These are phyloP conservation scores for Dolomedes plantarius DNA, from an alignment of 2,888 invertebrate genomes.

Conservation along the genomic window DNA sequence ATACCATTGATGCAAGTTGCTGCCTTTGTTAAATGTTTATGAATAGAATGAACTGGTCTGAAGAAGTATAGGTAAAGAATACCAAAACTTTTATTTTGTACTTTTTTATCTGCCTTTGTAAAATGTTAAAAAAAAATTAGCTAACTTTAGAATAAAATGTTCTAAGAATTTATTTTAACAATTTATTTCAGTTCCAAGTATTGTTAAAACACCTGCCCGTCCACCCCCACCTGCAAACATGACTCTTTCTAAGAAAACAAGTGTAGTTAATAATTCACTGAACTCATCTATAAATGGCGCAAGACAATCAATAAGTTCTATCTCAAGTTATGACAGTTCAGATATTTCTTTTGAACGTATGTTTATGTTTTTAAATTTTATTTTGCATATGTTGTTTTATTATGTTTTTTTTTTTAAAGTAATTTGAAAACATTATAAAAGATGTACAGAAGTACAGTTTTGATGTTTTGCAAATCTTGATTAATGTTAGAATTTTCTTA, in stretches of 20 bases:
- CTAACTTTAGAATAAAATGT: no score
- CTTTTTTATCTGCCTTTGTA: no score
- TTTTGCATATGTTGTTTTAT: not conserved
- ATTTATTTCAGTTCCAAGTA: not conserved
- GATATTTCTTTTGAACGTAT: slow-evolving; percentile 35
- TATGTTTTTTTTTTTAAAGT: not conserved
- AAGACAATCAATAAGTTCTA: slow-evolving; percentile 26
- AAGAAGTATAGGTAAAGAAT: no score
- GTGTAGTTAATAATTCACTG: not conserved
- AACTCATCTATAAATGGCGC: slow-evolving; percentile 26
- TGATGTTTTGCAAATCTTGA: no score
- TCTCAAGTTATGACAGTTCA: slow-evolving; percentile 43
- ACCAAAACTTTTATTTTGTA: no score
- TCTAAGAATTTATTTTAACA: no score
- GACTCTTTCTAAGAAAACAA: not conserved
- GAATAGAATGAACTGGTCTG: no score
- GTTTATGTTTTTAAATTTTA: slow-evolving; percentile 7
- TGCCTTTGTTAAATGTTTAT: no score
- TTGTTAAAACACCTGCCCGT: slow-evolving; percentile 29
- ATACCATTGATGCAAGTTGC: no score
- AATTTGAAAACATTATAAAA: not conserved
- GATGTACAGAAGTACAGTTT: no score
- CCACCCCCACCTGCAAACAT: slow-evolving; percentile 48
- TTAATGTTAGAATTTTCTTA: no score
- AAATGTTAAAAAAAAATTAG: no score